Base-by-base conservation (phyloP, 2,797 vertebrate species). In the Phoebastria nigripes region DNA sequence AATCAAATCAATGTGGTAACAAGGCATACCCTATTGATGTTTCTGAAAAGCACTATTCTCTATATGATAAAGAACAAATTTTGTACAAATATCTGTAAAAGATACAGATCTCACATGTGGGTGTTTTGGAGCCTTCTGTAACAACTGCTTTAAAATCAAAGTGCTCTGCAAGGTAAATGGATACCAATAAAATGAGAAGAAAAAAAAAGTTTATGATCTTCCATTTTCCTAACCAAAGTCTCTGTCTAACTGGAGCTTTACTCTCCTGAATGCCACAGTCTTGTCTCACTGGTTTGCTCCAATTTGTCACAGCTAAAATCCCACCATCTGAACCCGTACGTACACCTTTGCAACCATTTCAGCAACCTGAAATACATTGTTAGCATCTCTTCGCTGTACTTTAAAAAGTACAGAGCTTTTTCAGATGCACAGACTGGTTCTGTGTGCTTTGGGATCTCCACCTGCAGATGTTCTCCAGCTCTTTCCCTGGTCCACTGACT, bases 241-340 rank as follows among this genome's bases (percentile, higher is more conserved):
- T 25, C 17, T 49, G 54, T 1, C 69, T 22, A 42, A 1, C 11
- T 4, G 41, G 35, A 51, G 41, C 20, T 69, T 29, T 59, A 9
- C 37, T 15, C 37, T 29, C 20, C 55, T 19, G 8, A 15, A 5
- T 2, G n/a, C 31, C 63, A 19, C 55, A 18, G 39, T 9, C 12
- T 31, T 6, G 4, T 26, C 35, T 35, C 35, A 5, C n/a, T 35
- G 69, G 3, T 31, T 39, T 44, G 24, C 37, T 46, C 41, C 22
- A 12, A 11, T 18, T 41, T 47, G 31, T 33, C 44, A 61, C 29
- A 62, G 41, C 69, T 47, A 9, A 41, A 58, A 18, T 20, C 14
- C 24, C 28, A 6, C 20, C 26, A 3, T 6, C 29, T 39, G 52
- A 11, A 4, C 9, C 26, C 18, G 0, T 1, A 4, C 26, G 4